Percentiles rank a stretch among this genome's conserved stretches.
Evolutionary conservation across 2,888 invertebrate genomes (phyloP).

Genomic region (Lapara coniferarum): DNA sequence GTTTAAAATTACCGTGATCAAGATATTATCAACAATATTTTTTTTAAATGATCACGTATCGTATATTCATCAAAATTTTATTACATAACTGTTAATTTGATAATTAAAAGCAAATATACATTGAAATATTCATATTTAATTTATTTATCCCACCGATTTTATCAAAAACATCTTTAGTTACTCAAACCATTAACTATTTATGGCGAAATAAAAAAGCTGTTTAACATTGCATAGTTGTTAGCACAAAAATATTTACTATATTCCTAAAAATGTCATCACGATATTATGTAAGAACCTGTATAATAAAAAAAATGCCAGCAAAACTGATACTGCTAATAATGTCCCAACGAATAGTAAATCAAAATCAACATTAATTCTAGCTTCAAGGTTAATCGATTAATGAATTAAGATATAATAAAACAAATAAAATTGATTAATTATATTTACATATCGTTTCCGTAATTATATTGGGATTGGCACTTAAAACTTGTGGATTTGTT

Average conservation of each 20-base stretch:
- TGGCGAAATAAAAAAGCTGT: neutral
- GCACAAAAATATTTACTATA: neutral
- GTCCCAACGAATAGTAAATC: slow-evolving; percentile 25
- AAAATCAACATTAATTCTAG: slow-evolving; percentile 13
- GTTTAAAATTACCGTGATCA: no score
- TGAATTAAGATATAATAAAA: slow-evolving; percentile 54
- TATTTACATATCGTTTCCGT: slow-evolving; percentile 28
- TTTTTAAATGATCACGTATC: neutral
- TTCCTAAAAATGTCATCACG: slow-evolving; percentile 6
- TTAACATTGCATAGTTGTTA: slow-evolving; percentile 11
- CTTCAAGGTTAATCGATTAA: slow-evolving; percentile 50
- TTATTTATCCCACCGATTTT: slow-evolving; percentile 1
- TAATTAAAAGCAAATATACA: neutral
- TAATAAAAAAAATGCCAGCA: slow-evolving; percentile 6
- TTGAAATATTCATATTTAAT: slow-evolving; percentile 1
- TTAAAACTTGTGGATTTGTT: neutral
- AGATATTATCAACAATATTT: neutral
- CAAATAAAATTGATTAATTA: slow-evolving; percentile 46
- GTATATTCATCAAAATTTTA: neutral
- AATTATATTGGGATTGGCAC: neutral
- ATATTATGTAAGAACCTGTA: neutral
- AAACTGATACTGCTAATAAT: slow-evolving; percentile 17
- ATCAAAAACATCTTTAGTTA: neutral
- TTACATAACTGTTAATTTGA: neutral
- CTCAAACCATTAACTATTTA: slow-evolving; percentile 5